Conservation (phyloP, 2,888 invertebrate species). For the Muschampia plurimacula region DNA sequence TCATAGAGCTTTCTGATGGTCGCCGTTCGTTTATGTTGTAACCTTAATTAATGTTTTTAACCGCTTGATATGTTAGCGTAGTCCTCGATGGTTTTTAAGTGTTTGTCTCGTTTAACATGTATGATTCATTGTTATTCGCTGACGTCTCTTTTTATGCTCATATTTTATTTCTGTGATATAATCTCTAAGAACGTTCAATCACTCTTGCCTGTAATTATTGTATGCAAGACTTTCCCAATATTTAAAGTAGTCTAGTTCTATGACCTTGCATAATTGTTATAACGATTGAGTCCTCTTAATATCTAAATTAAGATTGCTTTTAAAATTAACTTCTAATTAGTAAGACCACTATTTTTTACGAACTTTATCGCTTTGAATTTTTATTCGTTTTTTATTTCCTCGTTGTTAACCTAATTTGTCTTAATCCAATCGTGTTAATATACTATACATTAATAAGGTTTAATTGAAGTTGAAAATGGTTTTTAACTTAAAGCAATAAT, state of each 20-base stretch:
- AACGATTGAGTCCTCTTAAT: slow-evolving; percentile 11
- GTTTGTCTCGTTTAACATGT: slow-evolving; percentile 56
- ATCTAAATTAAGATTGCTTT: slow-evolving; percentile 18
- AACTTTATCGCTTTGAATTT: neutral
- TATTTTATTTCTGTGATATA: slow-evolving; percentile 25
- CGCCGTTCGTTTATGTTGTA: slow-evolving; percentile 74
- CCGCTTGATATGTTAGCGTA: slow-evolving; percentile 61
- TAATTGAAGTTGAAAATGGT: slow-evolving; percentile 4
- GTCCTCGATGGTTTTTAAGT: slow-evolving; percentile 58
- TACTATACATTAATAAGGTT: neutral
- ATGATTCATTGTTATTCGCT: slow-evolving; percentile 61
- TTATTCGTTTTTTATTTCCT: slow-evolving; percentile 11
- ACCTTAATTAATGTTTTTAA: slow-evolving; percentile 81
- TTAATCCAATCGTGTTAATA: neutral
- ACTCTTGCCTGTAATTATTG: neutral
- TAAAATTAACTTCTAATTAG: slow-evolving; percentile 25
- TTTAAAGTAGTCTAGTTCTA: slow-evolving; percentile 3
- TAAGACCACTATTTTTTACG: neutral
- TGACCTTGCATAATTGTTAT: slow-evolving; percentile 18
- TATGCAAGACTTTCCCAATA: neutral
- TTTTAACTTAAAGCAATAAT: slow-evolving; percentile 3
- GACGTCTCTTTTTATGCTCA: slow-evolving; percentile 37
- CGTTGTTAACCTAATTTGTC: slow-evolving; percentile 1
- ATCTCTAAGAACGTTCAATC: neutral
- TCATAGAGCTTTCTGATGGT: slow-evolving; percentile 77